phyloP scores from a whole-genome alignment of 2,797 vertebrate genomes.

The Setipinna tenuifilis region DNA sequence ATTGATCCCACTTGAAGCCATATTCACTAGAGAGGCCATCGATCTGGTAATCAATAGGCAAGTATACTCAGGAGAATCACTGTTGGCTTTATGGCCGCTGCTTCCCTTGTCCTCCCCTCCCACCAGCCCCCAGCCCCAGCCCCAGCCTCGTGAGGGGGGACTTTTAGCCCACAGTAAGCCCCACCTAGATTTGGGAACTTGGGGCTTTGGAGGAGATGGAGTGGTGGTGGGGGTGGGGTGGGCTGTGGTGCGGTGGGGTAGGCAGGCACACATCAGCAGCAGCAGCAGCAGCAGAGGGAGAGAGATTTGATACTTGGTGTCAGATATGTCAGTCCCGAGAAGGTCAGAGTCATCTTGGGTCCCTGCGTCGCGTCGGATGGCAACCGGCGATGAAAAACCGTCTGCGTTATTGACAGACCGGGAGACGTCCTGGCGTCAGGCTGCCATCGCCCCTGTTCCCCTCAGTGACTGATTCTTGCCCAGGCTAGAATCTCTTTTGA shows the following conservation, averaged over 20 bases:
- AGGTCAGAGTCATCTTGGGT: conserved; percentile 15
- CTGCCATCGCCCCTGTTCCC: background rate
- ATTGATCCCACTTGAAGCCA: conserved; percentile 22
- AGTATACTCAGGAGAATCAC: background rate
- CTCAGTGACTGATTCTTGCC: background rate
- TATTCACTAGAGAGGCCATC: conserved; percentile 8
- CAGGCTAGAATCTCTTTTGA: background rate
- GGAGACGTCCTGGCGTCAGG: conserved; percentile 11
- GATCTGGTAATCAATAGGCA: background rate
- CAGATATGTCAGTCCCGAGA: conserved; percentile 16
- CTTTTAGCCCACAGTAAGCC: background rate
- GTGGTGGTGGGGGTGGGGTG: background rate
- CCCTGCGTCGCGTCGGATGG: background rate
- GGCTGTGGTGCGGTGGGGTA: background rate
- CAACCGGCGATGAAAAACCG: background rate
- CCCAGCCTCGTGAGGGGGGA: background rate
- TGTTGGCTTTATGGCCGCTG: background rate
- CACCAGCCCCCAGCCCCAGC: background rate
- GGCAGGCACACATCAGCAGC: background rate
- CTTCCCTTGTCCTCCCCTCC: background rate
- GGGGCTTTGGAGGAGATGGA: background rate
- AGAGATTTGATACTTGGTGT: conserved; percentile 17
- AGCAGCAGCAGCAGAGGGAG: background rate
- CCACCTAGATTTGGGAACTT: background rate
- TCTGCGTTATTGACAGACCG: background rate